Conservation (phyloP, 2,113 vertebrate species). For the Benitochromis conjunctus region DNA sequence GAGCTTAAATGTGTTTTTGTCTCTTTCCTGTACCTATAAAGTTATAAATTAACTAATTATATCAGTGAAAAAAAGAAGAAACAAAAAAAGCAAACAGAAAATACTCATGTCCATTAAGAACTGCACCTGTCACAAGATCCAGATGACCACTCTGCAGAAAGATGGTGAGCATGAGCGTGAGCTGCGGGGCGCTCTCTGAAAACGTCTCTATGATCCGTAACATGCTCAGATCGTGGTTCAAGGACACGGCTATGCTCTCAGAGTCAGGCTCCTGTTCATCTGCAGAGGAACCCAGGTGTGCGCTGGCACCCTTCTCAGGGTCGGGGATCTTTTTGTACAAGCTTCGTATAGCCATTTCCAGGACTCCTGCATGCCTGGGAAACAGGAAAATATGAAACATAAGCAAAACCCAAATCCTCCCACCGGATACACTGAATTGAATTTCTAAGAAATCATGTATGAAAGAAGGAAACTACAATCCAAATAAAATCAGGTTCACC, state of each 20-base stretch:
- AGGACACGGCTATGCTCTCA: conserved; percentile 35
- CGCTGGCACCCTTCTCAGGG: accelerated
- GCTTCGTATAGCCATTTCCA: conserved; percentile 7
- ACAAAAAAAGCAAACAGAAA: accelerated
- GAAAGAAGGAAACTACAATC: no score
- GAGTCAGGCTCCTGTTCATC: accelerated
- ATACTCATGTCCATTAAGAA: background rate
- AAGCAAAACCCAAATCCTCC: background rate
- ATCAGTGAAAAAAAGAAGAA: accelerated
- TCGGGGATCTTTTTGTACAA: accelerated
- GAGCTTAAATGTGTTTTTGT: no score
- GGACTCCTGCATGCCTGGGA: conserved; percentile 32
- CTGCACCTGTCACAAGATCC: background rate
- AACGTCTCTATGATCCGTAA: conserved; percentile 82
- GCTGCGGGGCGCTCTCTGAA: conserved; percentile 72
- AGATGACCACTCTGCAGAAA: accelerated
- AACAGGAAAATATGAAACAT: accelerated
- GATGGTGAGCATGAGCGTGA: conserved; percentile 76
- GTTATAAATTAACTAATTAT: background rate
- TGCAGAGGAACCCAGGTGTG: background rate
- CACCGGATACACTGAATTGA: background rate
- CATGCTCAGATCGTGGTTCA: conserved; percentile 84
- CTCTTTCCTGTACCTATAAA: background rate
- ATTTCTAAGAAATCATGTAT: no score
- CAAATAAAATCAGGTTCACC: no score